A percentile compares a stretch with the other conserved stretches of the same genome.
phyloP scores from a whole-genome alignment of 2,888 invertebrate species.

The Leptinotarsa rubiginosa region DNA sequence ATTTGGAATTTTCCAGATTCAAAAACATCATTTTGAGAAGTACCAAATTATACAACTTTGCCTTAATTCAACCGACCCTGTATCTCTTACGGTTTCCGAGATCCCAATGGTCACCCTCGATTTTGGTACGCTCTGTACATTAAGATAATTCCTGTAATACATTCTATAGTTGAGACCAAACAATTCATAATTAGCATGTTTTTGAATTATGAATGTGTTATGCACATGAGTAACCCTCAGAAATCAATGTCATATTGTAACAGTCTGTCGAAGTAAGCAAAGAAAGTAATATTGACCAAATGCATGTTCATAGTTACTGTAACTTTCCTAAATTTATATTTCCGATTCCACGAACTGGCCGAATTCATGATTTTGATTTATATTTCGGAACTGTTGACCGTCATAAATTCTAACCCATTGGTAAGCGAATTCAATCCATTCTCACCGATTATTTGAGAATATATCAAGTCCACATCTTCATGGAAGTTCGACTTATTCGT shows the following conservation, averaged over 20 bases:
- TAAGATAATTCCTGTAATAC: too few relatives aligned
- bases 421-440: background rate
- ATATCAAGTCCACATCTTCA: background rate
- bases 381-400: constrained; percentile 2
- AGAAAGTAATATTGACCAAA: background rate
- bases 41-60: too few relatives aligned
- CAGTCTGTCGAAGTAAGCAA: too few relatives aligned
- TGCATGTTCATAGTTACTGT: background rate
- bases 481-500: background rate
- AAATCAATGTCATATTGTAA: background rate
- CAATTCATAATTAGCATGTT: too few relatives aligned
- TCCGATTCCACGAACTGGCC: background rate
- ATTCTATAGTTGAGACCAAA: too few relatives aligned
- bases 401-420: background rate
- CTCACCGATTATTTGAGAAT: background rate
- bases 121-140: too few relatives aligned
- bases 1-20: too few relatives aligned
- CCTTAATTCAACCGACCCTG: too few relatives aligned
- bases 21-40: too few relatives aligned
- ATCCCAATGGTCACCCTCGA: too few relatives aligned
- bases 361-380: constrained; percentile 1
- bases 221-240: background rate
- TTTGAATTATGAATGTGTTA: too few relatives aligned
- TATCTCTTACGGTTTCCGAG: too few relatives aligned
- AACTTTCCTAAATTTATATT: background rate